Base-by-base conservation (phyloP, 2,797 vertebrate species). In the Zalophus californianus region DNA sequence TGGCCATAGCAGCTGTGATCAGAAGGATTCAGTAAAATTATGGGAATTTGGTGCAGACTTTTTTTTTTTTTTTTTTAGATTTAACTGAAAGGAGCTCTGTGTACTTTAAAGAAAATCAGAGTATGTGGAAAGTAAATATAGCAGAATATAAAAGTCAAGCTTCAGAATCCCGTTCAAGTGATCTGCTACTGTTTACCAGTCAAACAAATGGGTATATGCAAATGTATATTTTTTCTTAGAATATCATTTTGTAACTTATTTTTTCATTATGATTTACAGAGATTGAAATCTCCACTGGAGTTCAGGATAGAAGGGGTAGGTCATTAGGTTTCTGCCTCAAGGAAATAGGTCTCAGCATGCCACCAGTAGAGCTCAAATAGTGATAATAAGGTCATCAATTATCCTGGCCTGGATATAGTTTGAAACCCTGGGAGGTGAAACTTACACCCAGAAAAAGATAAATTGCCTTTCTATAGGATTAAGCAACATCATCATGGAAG, bases 351-450 rank as follows among this genome's bases (percentile, higher is more conserved):
- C 96, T 96, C 97, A 97, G 98, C 98, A 97, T 90, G 97, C 88
- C 75, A 97, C 88, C 79, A 97, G 86, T 27, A 92, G 73, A 97
- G 64, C 96, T 97, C 97, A 97, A 97, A 96, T 25, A 85, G 82
- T 82, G 44, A 89, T 98, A 97, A 96, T 97, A 98, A 97, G 95
- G 97, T 97, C 97, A 98, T 98, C 96, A 98, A 90, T 98, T 98
- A 97, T 92, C 78, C 91, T 89, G 32, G 82, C 80, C 96, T 91
- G 68, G 83, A 93, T 86, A 91, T 84, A 89, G 93, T 86, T 95
- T 95, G 87, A 97, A 98, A 97, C 94, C 66, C 92, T 97, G 85
- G 97, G 96, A 97, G 44, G 48, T 92, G 54, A 96, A 94, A 97
- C 73, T 70, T 95, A 97, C 1, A 91, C 52, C 48, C 64, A 85